Evolutionary conservation across 1,140 invertebrate genomes (phyloP), one percentile per base, ranked within the genome.

Genomic region (Bombyx mori): DNA sequence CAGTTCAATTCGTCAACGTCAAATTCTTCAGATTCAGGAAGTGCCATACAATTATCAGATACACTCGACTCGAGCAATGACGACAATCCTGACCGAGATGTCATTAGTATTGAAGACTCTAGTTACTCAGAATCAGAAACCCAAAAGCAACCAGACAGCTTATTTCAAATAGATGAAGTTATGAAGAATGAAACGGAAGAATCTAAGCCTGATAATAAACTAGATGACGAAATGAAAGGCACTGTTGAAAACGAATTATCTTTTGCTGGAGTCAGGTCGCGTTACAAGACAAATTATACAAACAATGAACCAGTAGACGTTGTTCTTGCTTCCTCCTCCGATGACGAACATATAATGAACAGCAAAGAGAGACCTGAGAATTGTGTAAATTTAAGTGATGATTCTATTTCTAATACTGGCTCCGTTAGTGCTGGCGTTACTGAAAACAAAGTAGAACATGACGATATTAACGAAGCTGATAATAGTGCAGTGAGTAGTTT

Each of bases 31-130:
- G 75, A 74, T 61, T 74, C 71, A 44, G 81, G 79, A 22, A 66
- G 69, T 3, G 71, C 70, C 10, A 79, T 83, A 57, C 72, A 73
- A 52, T 75, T 82, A 45, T 82, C 80, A 22, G 81, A 83, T 57
- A 76, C 75, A 8, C 59, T 72, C n/a, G 71, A 71, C 22, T 75
- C 75, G 42, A 66, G 65, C 42, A 55, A 54, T 56, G 67, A 71
- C 42, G 63, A 58, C 60, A 65, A 59, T 51, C 35, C 49, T 8
- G 55, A 51, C 67, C 77, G 82, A 57, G 68, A 83, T 59, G 68
- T 86, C 7, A 82, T 86, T 44, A 85, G 83, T 54, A 81, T 85
- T 58, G 82, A 83, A 75, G 76, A 86, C 62, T 85, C 83, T 6
- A 85, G 74, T 66, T 81, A 73, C 56, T 83, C 83, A 18, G 80